These are phyloP conservation scores for Cyclura pinguis DNA, from an alignment of 2,797 vertebrate species.

Conservation along the genomic window DNA sequence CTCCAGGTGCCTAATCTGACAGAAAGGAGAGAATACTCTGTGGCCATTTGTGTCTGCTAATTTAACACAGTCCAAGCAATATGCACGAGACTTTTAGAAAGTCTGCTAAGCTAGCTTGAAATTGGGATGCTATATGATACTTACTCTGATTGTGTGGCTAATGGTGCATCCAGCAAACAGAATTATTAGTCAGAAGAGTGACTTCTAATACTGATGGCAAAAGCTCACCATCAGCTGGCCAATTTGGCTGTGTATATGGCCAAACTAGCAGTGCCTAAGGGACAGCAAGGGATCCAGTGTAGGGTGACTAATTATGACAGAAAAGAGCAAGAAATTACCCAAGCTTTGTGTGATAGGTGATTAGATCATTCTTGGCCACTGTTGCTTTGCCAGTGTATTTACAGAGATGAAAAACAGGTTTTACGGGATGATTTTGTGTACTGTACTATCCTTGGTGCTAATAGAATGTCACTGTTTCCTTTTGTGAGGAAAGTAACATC, in stretches of 20 bases:
- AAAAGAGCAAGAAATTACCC: constrained; percentile 5
- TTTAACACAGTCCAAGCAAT: background rate
- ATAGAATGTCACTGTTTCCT: background rate
- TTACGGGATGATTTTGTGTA: constrained; percentile 20
- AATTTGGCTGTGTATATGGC: background rate
- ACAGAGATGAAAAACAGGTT: constrained; percentile 1
- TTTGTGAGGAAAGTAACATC: background rate
- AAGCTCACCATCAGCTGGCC: background rate
- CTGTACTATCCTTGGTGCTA: constrained; percentile 1
- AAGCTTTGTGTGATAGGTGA: background rate
- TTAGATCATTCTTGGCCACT: constrained; percentile 18
- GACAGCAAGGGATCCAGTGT: background rate
- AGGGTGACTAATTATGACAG: constrained; percentile 12
- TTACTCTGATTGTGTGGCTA: background rate
- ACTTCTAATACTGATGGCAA: background rate
- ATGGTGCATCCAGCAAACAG: background rate
- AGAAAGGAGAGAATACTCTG: background rate
- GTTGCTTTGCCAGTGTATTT: constrained; percentile 7
- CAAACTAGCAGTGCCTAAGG: background rate
- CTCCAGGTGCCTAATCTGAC: background rate
- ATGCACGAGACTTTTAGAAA: background rate
- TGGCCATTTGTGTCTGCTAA: background rate
- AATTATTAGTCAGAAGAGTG: background rate
- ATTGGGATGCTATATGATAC: background rate
- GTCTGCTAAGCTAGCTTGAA: background rate